Evolutionary conservation across 2,888 invertebrate species (phyloP), one percentile per base, ranked within the genome.

Genomic region (Xanthostigma xanthostigma): DNA sequence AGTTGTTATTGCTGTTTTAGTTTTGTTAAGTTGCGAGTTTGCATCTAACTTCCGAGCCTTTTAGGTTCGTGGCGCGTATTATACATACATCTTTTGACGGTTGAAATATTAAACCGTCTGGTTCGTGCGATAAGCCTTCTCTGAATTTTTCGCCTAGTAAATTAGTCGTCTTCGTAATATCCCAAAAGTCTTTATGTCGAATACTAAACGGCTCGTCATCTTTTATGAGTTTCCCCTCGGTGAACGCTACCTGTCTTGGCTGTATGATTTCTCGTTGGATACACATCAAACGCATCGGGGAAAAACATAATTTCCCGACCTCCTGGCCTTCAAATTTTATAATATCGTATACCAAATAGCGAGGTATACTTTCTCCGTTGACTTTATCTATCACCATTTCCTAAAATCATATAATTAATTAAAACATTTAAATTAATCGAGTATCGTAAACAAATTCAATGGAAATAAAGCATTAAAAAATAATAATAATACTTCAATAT

Each of bases 81-180:
- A 6, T 12, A 14, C 14, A 64, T 64, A 88, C 87, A 65, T 86
- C 88, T 53, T 77, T 73, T 0, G 84, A 75, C 0, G 98, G 98
- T 64, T 99, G 98, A 64, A 97, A 99, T 60, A 99, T 93, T 11
- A 98, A 75, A 14, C 98, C 98, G 62, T 99, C 98, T 0, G 96
- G 95, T 64, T 97, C 95, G 62, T 99, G 98, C 1, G 80, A 75
- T 13, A 98, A 70, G 36, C 82, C 78, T 55, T 80, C 80, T 0
- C 85, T 79, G 67, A 98, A 97, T 61, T 90, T 89, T 41, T 88
- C 87, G 11, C 86, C 80, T 4, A 91, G 67, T 42, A 91, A 68
- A 57, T 75, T 77, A 5, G 68, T 72, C 0, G 90, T 77, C 64
- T 79, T 77, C 0, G 76, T 72, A 48, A 94, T 69, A 44, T 88